These are phyloP conservation scores for Muntiacus muntjak DNA, from an alignment of 2,113 vertebrate species.

Conservation along the genomic window DNA sequence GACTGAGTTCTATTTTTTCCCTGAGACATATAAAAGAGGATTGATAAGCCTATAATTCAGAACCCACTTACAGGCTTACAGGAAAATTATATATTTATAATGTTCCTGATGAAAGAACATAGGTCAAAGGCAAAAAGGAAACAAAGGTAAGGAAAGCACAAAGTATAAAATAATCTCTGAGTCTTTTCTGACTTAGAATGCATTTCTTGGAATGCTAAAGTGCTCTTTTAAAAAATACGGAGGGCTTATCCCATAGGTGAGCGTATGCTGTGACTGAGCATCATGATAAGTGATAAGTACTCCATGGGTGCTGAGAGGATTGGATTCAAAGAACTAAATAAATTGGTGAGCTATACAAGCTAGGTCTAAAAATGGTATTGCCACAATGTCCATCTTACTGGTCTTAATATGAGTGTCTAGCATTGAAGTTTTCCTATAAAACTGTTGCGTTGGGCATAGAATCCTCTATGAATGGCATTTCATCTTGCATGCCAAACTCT, in stretches of 20 bases:
- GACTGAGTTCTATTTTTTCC: constrained; percentile 63
- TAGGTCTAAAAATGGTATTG: background rate
- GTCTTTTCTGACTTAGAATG: background rate
- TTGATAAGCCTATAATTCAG: constrained; percentile 72
- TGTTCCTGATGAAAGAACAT: constrained; percentile 53
- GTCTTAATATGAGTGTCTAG: background rate
- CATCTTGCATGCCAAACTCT: background rate
- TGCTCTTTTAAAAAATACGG: background rate
- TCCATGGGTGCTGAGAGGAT: background rate
- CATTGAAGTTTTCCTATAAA: background rate
- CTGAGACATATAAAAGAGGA: constrained; percentile 55
- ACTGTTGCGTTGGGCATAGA: background rate
- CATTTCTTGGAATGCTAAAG: background rate
- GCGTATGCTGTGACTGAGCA: background rate
- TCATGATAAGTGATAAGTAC: too few species aligned
- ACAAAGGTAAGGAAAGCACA: background rate
- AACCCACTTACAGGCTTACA: constrained; percentile 52
- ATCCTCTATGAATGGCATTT: background rate
- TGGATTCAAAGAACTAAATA: background rate
- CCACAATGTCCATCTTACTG: background rate
- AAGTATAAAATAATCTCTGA: background rate
- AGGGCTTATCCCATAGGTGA: background rate
- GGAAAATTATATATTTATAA: constrained; percentile 69
- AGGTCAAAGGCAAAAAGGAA: constrained; percentile 65
- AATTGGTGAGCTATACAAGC: background rate